These are phyloP conservation scores for Pteropus rufus DNA, from an alignment of 2,797 vertebrate genomes.

Conservation along the genomic window DNA sequence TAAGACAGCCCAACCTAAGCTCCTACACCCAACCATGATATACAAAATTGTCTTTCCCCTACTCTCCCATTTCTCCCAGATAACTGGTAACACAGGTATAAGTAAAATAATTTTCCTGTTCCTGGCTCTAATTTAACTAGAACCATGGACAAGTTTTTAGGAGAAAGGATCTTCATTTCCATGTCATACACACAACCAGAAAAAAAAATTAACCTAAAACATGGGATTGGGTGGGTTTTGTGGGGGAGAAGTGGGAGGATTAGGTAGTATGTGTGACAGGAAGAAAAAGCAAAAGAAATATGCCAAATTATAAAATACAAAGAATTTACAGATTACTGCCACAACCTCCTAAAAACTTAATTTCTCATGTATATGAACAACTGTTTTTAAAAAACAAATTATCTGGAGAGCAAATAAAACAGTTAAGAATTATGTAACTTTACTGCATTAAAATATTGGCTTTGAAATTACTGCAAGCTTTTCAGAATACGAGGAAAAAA, in stretches of 20 bases:
- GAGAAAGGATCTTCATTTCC: background rate
- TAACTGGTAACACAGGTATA: background rate
- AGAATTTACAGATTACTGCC: background rate
- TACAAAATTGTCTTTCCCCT: background rate
- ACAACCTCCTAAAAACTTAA: background rate
- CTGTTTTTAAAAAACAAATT: background rate
- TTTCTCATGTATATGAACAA: background rate
- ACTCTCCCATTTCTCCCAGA: background rate
- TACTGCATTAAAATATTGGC: background rate
- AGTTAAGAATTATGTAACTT: background rate
- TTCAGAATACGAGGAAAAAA: constrained; percentile 9
- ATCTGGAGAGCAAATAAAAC: background rate
- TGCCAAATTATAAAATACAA: background rate
- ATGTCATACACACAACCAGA: background rate
- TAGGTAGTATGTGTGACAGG: background rate
- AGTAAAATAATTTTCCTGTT: background rate
- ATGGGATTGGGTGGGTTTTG: background rate
- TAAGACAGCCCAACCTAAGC: background rate
- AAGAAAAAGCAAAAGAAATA: background rate
- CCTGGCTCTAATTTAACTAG: background rate
- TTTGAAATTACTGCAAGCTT: constrained; percentile 9
- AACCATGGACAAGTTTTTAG: background rate
- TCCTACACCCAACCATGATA: background rate
- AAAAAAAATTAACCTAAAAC: background rate
- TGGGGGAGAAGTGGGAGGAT: background rate